These are phyloP conservation scores for Gymnopithys bicolor DNA, from an alignment of 2,797 vertebrate genomes.

Conservation along the genomic window DNA sequence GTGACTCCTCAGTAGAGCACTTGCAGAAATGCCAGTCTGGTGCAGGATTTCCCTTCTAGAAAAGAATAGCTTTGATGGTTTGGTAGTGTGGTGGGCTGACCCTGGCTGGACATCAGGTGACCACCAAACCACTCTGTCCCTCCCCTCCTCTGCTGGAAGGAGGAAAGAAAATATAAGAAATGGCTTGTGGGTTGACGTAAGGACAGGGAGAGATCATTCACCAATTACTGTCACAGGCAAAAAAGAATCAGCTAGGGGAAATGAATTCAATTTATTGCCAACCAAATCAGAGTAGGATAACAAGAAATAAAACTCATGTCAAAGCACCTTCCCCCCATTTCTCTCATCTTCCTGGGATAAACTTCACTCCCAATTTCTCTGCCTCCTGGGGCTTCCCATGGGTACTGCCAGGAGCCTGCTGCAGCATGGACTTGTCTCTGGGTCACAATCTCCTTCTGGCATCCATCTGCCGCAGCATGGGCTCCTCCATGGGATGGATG, in stretches of 20 bases:
- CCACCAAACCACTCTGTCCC: not conserved
- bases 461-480: not conserved
- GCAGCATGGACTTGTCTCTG: not conserved
- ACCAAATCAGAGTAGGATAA: not conserved
- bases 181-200: not conserved
- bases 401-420: not conserved
- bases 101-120: not conserved
- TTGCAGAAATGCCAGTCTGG: not conserved
- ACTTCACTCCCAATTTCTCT: fast-evolving
- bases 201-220: not conserved
- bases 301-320: not conserved
- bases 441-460: not conserved
- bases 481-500: not conserved
- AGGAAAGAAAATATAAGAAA: not conserved
- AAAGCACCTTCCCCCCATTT: not conserved
- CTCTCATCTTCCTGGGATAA: not conserved
- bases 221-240: not conserved
- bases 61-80: not conserved
- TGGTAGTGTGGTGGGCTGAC: not conserved
- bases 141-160: not conserved
- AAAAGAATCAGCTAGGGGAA: not conserved
- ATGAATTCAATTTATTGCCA: not conserved
- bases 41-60: not conserved
- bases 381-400: not conserved
- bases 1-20: not conserved